Conservation (phyloP, 2,113 vertebrate genomes). For the Myotis davidii region DNA sequence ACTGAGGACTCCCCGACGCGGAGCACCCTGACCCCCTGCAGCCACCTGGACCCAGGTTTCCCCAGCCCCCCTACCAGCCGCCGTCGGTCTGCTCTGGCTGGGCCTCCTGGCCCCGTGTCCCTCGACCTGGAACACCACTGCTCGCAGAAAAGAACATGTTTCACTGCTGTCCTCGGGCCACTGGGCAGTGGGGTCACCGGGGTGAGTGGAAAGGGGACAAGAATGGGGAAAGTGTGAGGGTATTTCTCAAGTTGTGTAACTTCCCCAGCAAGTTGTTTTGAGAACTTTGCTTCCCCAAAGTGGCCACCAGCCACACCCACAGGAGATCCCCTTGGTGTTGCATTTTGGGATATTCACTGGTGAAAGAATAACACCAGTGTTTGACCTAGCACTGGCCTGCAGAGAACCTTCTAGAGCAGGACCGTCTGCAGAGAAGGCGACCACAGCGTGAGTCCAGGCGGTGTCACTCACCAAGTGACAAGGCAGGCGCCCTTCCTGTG, state of each 20-base stretch:
- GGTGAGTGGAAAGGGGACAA: neutral
- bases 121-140: neutral
- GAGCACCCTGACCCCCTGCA: too few relatives aligned
- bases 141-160: neutral
- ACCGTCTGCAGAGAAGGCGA: neutral
- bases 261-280: constrained; percentile 53
- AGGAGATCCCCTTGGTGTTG: neutral
- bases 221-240: neutral
- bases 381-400: neutral
- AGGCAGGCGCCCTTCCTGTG: neutral
- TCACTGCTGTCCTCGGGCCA: neutral
- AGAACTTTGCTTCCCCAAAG: constrained; percentile 44
- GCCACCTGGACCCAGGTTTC: neutral
- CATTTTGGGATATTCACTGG: neutral
- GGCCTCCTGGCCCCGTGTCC: neutral
- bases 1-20: neutral
- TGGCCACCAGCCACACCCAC: neutral
- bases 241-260: constrained; percentile 53
- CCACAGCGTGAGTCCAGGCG: neutral
- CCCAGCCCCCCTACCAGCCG: neutral
- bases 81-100: neutral
- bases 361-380: neutral
- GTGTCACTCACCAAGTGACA: neutral
- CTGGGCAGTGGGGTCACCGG: neutral
- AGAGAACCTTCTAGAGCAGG: neutral